Base-by-base conservation (phyloP, 2,888 invertebrate genomes). In the Cordilura impudica region DNA sequence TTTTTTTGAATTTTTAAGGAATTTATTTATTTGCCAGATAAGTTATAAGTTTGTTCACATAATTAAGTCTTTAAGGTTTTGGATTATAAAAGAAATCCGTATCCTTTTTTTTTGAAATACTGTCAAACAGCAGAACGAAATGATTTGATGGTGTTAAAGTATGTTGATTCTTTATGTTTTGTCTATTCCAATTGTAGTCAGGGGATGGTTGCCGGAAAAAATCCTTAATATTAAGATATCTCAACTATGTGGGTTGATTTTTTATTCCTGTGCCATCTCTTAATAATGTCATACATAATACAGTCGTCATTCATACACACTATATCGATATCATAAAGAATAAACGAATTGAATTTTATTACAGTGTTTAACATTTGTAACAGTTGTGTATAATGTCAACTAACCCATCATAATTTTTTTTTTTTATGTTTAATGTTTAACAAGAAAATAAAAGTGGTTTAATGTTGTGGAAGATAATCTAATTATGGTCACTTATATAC, bases 401-500 rank as follows among this genome's bases (percentile, higher is more conserved):
- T 76, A 63, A 69, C 56, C 69, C 75, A 70, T 76, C 69, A 76
- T 75, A 75, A 56, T 70, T 31, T n/a, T n/a, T n/a, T n/a, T n/a
- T n/a, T n/a, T n/a, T n/a, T n/a, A n/a, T 79, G 75, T 82, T 84
- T 81, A 82, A 84, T 81, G 81, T 78, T 74, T 75, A 81, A 80
- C 82, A 84, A 74, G 60, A 29, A 35, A 61, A 73, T n/a, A n/a
- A 69, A 88, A 87, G 86, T 84, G 84, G 87, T 86, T 87, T 84
- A 88, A 88, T 88, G 88, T 88, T 81, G 84, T 83, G 88, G 87
- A 88, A 88, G 88, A 87, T 88, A 88, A 88, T 88, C 88, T 88
- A 88, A 88, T 88, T 88, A 78, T 88, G 88, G 88, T 88, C 88
- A 88, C 88, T 88, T 88, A 87, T 88, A 88, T 88, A 88, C 88